These are phyloP conservation scores for Pseudorectes ferrugineus DNA, from an alignment of 2,113 vertebrate species.

Conservation along the genomic window DNA sequence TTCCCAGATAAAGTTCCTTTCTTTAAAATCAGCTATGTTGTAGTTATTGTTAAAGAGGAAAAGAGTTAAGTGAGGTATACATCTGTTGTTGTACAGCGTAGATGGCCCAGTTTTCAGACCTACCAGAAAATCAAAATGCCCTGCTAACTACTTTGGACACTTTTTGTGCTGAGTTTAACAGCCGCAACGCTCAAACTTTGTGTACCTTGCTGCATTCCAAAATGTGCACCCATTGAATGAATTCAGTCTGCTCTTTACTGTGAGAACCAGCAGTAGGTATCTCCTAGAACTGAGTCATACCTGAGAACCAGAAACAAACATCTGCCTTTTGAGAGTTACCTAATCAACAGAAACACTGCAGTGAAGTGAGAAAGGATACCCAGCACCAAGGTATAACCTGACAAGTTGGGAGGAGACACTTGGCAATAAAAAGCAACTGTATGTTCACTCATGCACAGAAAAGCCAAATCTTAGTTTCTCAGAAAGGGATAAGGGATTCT, in stretches of 20 bases:
- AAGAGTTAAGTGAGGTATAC: neutral
- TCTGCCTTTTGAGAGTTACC: neutral
- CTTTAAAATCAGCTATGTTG: neutral
- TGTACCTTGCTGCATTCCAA: neutral
- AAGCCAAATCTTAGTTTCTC: neutral
- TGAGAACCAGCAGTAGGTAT: neutral
- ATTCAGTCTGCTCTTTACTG: neutral
- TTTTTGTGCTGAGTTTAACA: neutral
- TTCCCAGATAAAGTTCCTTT: neutral
- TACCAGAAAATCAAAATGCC: neutral
- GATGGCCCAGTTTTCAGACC: neutral
- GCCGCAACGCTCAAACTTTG: neutral
- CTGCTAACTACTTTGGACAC: neutral
- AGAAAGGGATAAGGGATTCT: neutral
- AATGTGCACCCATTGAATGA: neutral
- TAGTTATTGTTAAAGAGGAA: neutral
- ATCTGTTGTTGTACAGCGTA: neutral
- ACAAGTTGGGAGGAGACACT: neutral
- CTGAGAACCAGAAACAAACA: neutral
- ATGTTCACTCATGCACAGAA: neutral
- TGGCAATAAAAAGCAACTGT: neutral
- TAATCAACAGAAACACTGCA: neutral
- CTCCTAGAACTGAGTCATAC: neutral
- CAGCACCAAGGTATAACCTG: neutral
- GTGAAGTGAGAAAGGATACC: neutral